phyloP scores from a whole-genome alignment of 1,140 invertebrate genomes.

The Drosophila azteca region DNA sequence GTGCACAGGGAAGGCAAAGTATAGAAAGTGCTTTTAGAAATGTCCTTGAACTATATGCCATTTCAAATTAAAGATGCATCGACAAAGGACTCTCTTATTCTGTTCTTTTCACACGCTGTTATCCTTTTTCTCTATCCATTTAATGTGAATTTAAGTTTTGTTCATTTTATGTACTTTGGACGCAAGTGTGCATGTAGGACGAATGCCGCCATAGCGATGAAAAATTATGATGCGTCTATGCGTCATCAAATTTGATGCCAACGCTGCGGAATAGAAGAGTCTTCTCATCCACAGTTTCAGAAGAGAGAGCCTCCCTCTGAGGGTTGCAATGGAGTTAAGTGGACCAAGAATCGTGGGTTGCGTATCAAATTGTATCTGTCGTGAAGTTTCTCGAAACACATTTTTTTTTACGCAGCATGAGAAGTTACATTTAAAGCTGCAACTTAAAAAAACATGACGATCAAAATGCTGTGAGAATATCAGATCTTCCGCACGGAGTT shows the following conservation, averaged over 20 bases:
- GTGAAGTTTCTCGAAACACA: constrained; percentile 13
- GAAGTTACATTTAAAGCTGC: too few relatives aligned
- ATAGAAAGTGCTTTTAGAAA: not conserved
- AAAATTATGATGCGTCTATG: constrained; percentile 29
- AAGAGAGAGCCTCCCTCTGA: too few relatives aligned
- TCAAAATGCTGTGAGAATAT: too few relatives aligned
- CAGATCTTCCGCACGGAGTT: too few relatives aligned
- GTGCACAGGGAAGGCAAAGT: constrained; percentile 23
- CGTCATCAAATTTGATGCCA: constrained; percentile 36
- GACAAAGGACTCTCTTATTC: not conserved
- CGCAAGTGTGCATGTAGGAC: not conserved
- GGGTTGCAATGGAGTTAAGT: constrained; percentile 20
- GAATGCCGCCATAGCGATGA: constrained; percentile 9
- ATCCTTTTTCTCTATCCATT: not conserved
- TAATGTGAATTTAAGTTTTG: constrained; percentile 43
- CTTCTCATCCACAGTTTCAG: constrained; percentile 1
- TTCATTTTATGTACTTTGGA: constrained; percentile 31
- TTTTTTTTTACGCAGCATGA: too few relatives aligned
- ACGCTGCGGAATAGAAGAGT: not conserved
- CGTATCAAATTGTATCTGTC: constrained; percentile 41
- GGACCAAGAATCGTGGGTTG: constrained; percentile 12
- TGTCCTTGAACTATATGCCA: constrained; percentile 60
- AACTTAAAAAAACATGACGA: not conserved
- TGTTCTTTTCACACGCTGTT: too few relatives aligned
- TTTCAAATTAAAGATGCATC: constrained; percentile 35